Evolutionary conservation across 2,797 vertebrate species (phyloP), one percentile per base, ranked within the genome.

Genomic region (Erithacus rubecula): DNA sequence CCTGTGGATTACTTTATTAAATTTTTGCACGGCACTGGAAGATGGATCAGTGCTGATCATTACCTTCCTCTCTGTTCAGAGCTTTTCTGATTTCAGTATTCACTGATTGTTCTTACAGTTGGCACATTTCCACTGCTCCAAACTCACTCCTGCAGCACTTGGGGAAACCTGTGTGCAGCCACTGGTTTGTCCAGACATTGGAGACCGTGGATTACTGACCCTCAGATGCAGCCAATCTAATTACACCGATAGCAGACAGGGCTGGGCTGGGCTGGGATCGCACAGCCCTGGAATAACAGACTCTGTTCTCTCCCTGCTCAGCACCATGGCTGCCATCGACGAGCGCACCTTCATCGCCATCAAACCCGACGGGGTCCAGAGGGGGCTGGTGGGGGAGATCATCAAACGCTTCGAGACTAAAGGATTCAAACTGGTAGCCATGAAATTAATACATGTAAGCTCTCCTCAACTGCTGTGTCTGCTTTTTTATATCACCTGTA

Each of bases 301-400:
- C 77, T 55, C 9, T 21, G 17, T 63, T 89, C n/a, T 51, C 30
- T 37, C n/a, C 36, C n/a, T n/a, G 7, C 3, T 23, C 53, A 97
- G 97, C 76, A 96, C 90, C 20, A 98, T 98, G 98, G 97, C 98
- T 59, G 96, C 94, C 51, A 89, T 96, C 23, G 56, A 97, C 0
- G 99, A 99, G 67, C 98, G 98, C 32, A 99, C 99, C 3, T 99
- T 99, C 95, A 98, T 99, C 5, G 99, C 99, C 70, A 97, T 99
- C 98, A 99, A 99, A 91, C 99, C 99, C 0, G 99, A 99, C 2
- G 99, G 99, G 2, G 99, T 99, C 70, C 99, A 99, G 97, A 96
- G 99, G 22, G 97, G 98, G 23, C 97, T 99, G 11, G 93, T 99
- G 8, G 99, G 99, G n/a, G 98, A 99, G 15, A 98, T 99, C 97